Evolutionary conservation across 2,888 invertebrate genomes (phyloP).

Genomic region (Thyatira batis): DNA sequence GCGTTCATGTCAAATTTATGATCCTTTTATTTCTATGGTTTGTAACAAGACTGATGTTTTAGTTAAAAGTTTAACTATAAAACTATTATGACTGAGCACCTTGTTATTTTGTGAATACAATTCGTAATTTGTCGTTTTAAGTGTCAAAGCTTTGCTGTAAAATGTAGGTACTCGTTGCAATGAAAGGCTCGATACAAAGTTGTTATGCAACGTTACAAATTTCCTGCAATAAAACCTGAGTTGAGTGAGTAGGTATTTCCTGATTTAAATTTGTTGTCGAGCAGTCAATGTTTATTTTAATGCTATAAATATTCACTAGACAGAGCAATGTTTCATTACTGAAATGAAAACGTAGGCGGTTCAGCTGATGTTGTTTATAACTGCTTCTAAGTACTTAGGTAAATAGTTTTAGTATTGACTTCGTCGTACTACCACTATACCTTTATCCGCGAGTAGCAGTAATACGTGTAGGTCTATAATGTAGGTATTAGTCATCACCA

Average conservation of each 20-base stretch:
- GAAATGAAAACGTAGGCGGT: background rate
- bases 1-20: no score
- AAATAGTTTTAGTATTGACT: no score
- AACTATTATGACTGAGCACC: background rate
- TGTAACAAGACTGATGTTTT: background rate
- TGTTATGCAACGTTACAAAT: constrained; percentile 11
- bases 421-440: no score
- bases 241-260: constrained; percentile 3
- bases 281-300: constrained; percentile 2
- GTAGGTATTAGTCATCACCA: no score
- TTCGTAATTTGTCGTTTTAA: background rate
- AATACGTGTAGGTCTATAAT: no score
- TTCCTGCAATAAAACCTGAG: constrained; percentile 7
- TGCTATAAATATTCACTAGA: background rate
- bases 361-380: no score
- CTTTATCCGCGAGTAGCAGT: no score
- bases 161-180: background rate
- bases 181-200: background rate
- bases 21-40: no score
- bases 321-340: background rate
- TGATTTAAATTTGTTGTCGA: constrained; percentile 9
- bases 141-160: background rate
- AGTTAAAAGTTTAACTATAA: background rate
- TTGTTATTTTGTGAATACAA: background rate
- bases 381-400: no score